Evolutionary conservation across 2,113 vertebrate genomes (phyloP).

Genomic region (Talpa occidentalis): DNA sequence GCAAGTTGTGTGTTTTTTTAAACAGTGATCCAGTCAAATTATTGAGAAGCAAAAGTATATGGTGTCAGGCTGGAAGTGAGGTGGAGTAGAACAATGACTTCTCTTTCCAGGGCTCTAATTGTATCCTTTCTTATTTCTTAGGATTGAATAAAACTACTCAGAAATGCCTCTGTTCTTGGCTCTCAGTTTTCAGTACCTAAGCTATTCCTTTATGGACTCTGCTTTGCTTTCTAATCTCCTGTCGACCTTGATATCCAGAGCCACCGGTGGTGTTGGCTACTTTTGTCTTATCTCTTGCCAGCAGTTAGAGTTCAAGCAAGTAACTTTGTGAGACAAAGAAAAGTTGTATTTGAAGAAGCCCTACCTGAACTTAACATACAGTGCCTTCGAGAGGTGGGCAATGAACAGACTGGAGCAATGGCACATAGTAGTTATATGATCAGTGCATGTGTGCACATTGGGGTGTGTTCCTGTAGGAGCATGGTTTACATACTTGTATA

Average conservation of each 20-base stretch:
- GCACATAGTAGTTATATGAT: not conserved
- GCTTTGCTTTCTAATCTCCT: not conserved
- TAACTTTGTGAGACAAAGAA: not conserved
- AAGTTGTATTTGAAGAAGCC: not conserved
- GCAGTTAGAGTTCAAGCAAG: not conserved
- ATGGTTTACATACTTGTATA: too few species aligned
- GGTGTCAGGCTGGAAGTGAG: not conserved
- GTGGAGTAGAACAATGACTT: not conserved
- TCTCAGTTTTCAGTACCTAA: not conserved
- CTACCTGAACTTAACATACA: not conserved
- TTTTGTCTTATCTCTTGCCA: not conserved
- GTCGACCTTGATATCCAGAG: not conserved
- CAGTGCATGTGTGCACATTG: not conserved
- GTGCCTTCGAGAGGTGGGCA: not conserved
- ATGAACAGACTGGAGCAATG: not conserved
- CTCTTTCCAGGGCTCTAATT: not conserved
- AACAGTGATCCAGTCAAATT: conserved; percentile 54
- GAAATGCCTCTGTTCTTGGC: not conserved
- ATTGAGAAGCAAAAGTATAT: conserved; percentile 42
- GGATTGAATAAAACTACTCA: not conserved
- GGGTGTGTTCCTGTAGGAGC: not conserved
- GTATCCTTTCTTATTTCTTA: not conserved
- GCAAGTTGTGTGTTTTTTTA: not conserved
- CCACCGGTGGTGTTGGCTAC: not conserved
- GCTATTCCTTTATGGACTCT: not conserved